Evolutionary conservation across 2,113 vertebrate genomes (phyloP), one percentile per base, ranked within the genome.

Genomic region (Sialia sialis): DNA sequence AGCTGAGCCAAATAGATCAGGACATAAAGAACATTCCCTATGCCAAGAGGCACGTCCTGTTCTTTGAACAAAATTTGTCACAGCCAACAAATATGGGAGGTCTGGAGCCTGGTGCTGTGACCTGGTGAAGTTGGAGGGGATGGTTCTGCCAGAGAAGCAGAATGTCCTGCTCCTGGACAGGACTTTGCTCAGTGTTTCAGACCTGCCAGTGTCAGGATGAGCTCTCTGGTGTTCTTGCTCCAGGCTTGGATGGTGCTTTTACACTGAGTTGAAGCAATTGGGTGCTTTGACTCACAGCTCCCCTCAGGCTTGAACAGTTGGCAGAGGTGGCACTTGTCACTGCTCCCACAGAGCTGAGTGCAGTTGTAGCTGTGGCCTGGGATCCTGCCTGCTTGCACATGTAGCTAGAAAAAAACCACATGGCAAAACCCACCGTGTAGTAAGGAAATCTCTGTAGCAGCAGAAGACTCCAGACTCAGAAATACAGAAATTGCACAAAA

Each of bases 371-470:
- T 72, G 72, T 68, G 67, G 55, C 7, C 18, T 58, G 3, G 30
- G 72, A 41, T 77, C 68, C 54, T 13, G 5, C 4, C n/a, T 64
- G 26, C 56, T 75, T 4, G 3, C 27, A 48, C 14, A 9, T 0
- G 0, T 11, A 55, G 14, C 19, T 1, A 44, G 67, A 15, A 27
- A 70, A 82, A 19, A 46, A 36, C 3, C 17, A n/a, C 17, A 3
- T 32, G 13, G n/a, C 13, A 54, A 89, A 86, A 10, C 25, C 26
- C n/a, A 46, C 29, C 30, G 6, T 5, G 18, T 48, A 14, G 22
- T 34, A 44, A 54, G 68, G 32, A 58, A 76, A 49, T 27, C 29
- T 39, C 22, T 46, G 32, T 23, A 46, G 66, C 41, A 62, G 62
- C 30, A 83, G 38, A 13, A 34, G 21, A 34, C 64, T 78, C 36